Conservation (phyloP, 2,797 vertebrate genomes). For the Etheostoma nigrum region DNA sequence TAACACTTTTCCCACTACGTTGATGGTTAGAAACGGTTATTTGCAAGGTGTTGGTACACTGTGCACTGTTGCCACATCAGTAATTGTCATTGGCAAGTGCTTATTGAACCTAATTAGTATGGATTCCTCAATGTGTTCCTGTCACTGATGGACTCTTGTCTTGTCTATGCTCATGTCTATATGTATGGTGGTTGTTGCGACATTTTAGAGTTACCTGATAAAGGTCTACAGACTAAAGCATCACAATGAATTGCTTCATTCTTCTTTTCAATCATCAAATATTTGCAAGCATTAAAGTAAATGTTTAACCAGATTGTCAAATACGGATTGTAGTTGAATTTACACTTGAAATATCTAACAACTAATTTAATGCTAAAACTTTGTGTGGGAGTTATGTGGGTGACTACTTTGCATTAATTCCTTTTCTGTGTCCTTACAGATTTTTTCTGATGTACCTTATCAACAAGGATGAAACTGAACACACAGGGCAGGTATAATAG, state of each 20-base stretch:
- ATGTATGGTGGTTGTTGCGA: neutral
- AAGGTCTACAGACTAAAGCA: neutral
- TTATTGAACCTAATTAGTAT: constrained; percentile 37
- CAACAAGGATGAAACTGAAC: constrained; percentile 87
- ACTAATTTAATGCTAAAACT: neutral
- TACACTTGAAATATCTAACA: constrained; percentile 1
- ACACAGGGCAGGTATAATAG: constrained; percentile 84
- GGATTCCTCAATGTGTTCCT: constrained; percentile 15
- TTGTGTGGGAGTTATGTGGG: constrained; percentile 9
- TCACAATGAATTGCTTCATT: neutral
- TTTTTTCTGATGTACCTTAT: constrained; percentile 88
- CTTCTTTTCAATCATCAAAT: constrained; percentile 12
- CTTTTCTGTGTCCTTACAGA: constrained; percentile 66
- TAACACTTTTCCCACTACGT: neutral
- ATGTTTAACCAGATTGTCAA: constrained; percentile 5
- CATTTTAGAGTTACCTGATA: constrained; percentile 14
- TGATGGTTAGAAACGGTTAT: neutral
- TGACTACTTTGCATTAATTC: constrained; percentile 17
- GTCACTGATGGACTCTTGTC: constrained; percentile 9
- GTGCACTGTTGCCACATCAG: constrained; percentile 20
- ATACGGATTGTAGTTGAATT: neutral
- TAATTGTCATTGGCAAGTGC: constrained; percentile 26
- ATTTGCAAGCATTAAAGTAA: constrained; percentile 1
- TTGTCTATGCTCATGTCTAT: constrained; percentile 11
- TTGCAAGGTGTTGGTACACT: constrained; percentile 16